Conservation (phyloP, 2,888 invertebrate species). For the Harpagoxenus sublaevis region DNA sequence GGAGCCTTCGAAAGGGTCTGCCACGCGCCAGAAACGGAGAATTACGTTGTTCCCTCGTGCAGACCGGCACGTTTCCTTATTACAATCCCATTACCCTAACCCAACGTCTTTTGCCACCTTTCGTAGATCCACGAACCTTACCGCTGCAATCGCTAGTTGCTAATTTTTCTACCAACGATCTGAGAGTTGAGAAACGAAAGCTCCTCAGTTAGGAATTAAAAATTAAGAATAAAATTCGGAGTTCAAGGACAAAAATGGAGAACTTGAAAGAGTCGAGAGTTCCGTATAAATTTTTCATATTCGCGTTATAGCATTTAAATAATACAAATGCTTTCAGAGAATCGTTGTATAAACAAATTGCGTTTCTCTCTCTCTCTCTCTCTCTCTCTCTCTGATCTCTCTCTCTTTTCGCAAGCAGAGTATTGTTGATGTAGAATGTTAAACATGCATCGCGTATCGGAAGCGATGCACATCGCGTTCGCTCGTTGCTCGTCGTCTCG, state of each 20-base stretch:
- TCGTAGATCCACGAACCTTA: not conserved
- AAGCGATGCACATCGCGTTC: slow-evolving; percentile 44
- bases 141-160: not conserved
- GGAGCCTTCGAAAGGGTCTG: slow-evolving; percentile 67
- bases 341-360: slow-evolving; percentile 7
- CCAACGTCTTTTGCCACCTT: slow-evolving; percentile 20
- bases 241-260: not conserved
- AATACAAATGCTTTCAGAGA: slow-evolving; percentile 9
- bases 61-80: slow-evolving; percentile 24
- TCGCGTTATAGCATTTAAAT: not conserved
- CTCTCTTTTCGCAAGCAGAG: slow-evolving; percentile 12
- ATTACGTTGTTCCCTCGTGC: slow-evolving; percentile 57
- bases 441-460: slow-evolving; percentile 72
- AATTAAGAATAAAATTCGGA: not conserved
- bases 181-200: not conserved
- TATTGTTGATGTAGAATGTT: slow-evolving; percentile 17
- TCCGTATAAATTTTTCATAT: not conserved
- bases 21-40: slow-evolving; percentile 53
- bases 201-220: not conserved
- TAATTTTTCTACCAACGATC: not conserved
- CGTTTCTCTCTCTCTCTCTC: not conserved
- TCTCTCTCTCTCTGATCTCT: slow-evolving; percentile 1
- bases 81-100: slow-evolving; percentile 16
- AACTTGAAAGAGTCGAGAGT: not conserved
- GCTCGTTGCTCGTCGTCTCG: slow-evolving; percentile 60